Base-by-base conservation (phyloP, 2,888 invertebrate species). In the Trissoscelio sp. region DNA sequence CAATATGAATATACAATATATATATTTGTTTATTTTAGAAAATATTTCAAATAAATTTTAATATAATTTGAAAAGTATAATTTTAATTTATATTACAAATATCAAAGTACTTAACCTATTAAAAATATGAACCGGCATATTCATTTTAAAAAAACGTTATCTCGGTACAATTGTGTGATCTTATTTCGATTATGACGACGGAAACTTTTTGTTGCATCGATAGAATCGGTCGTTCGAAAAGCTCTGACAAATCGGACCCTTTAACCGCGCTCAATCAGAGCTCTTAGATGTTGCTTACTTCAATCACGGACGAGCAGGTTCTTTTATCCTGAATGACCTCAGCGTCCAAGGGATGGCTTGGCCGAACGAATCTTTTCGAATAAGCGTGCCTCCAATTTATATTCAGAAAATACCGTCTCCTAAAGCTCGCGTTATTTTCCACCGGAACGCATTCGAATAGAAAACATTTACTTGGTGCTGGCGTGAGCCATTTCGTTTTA, bases 251-350 rank as follows among this genome's bases (percentile, higher is more conserved):
- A 62, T 46, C 39, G 18, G 39, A 31, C 46, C 31, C 83, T 83
- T 84, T 84, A 82, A 84, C 79, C 79, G 85, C 67, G 77, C 80
- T 86, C 83, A 87, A 87, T 87, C 85, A 85, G 79, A 86, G 85
- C 84, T 87, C 85, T 88, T 84, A 86, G 85, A 86, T 79, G 86
- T 86, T 86, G 83, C 85, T 86, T 86, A 85, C 84, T 85, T 83
- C 83, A 83, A 82, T 84, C 84, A 86, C 86, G 85, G 84, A 83
- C 85, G 84, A 86, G 66, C 83, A 85, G 83, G 75, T 87, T 82
- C 85, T 87, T 88, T 87, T 87, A 86, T 86, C 82, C 83, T 62
- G 81, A 75, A 85, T 85, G 85, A 85, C 84, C 86, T 83, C 81
- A 57, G 74, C 60, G 39, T 55, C 51, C 60, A 64, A 79, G 74